Percentiles rank a stretch among this genome's conserved stretches.
phyloP scores from a whole-genome alignment of 1,140 invertebrate species.

The Yoshiicerus persimilis region DNA sequence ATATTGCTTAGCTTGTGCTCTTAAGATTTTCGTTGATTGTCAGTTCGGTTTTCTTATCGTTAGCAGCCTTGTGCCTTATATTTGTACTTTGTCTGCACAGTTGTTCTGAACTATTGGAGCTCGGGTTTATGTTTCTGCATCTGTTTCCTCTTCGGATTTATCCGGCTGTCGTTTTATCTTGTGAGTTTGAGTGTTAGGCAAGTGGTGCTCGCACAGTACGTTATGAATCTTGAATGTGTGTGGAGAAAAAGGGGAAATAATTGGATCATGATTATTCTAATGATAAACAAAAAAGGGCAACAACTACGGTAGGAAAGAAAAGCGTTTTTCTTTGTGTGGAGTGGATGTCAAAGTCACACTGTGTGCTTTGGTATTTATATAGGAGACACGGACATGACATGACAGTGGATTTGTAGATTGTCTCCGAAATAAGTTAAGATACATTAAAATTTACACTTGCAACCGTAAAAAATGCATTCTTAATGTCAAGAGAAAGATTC shows the following conservation, averaged over 20 bases:
- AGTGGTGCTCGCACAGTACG: background rate
- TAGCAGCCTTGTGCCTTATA: background rate
- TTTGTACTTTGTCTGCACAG: no score
- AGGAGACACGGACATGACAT: background rate
- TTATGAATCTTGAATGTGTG: background rate
- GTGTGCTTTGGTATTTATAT: background rate
- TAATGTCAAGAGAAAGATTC: background rate
- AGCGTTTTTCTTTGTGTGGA: background rate
- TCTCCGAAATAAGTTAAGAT: background rate
- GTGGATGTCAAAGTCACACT: background rate
- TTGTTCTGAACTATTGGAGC: background rate
- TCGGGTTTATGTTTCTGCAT: background rate
- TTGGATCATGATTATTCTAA: constrained; percentile 9
- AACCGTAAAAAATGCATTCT: background rate
- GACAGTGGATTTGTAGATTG: background rate
- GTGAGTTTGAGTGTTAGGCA: background rate
- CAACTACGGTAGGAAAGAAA: background rate
- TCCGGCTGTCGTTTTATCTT: background rate
- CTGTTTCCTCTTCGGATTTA: background rate
- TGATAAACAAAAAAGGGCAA: background rate
- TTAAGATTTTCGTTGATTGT: background rate
- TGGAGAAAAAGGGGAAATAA: background rate
- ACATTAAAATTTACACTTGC: constrained; percentile 12
- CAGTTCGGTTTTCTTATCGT: background rate
- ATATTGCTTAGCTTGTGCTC: background rate